Evolutionary conservation across 2,797 vertebrate species (phyloP).

Genomic region (Toxotes lorentzi): DNA sequence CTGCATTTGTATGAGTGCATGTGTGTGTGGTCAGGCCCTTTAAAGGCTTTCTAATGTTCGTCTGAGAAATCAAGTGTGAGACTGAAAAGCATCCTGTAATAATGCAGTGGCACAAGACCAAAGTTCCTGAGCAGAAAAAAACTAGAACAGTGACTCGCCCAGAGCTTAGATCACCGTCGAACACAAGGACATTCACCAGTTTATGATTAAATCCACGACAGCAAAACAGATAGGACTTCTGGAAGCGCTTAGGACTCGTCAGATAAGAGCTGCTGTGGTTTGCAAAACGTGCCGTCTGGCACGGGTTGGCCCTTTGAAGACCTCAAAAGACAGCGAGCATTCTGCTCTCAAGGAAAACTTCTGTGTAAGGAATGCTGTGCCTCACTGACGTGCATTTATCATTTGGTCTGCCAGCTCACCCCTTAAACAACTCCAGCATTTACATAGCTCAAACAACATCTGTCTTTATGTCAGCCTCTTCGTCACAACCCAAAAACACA

Average conservation of each 20-base stretch:
- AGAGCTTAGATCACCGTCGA: conserved; percentile 41
- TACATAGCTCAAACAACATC: conserved; percentile 70
- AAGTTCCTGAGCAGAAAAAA: conserved; percentile 18
- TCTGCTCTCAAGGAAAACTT: conserved; percentile 36
- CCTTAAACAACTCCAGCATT: conserved; percentile 72
- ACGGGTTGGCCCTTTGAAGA: conserved; percentile 60
- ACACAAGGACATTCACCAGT: conserved; percentile 44
- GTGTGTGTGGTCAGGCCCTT: conserved; percentile 14
- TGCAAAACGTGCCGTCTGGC: conserved; percentile 63
- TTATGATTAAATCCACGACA: conserved; percentile 65
- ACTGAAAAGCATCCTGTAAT: conserved; percentile 18
- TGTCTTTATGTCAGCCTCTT: conserved; percentile 68
- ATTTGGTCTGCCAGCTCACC: conserved; percentile 66
- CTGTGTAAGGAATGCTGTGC: conserved; percentile 43
- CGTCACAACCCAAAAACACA: conserved; percentile 38
- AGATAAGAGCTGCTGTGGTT: conserved; percentile 69
- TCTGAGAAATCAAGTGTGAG: conserved; percentile 9
- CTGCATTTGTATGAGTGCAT: conserved; percentile 17
- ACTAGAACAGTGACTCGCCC: conserved; percentile 3
- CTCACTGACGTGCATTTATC: conserved; percentile 70
- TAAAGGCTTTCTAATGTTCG: conserved; percentile 13
- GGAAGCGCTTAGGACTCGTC: conserved; percentile 66
- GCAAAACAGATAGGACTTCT: conserved; percentile 60
- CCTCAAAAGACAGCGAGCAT: conserved; percentile 27
- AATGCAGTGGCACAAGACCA: not conserved